Evolutionary conservation across 2,888 invertebrate species (phyloP).

Genomic region (Stomorhina lunata): DNA sequence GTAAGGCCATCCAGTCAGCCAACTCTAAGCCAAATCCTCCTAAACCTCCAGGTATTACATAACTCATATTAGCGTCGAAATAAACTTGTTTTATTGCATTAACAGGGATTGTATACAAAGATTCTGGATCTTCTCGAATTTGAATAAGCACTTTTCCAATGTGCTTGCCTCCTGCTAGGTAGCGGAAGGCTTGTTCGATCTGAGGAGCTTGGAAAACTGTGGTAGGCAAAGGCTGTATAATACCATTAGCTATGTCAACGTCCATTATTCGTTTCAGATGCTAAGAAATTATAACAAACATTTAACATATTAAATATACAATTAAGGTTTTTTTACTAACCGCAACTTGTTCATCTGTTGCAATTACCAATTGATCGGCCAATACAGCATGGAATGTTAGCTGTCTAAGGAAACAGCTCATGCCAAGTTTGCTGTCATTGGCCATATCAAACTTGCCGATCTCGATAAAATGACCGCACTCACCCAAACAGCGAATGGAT

Average conservation of each 20-base stretch:
- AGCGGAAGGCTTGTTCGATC: slow-evolving; percentile 86
- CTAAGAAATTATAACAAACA: background rate
- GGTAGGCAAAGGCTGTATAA: slow-evolving; percentile 85
- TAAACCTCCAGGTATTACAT: slow-evolving; percentile 89
- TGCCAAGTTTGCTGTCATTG: slow-evolving; percentile 83
- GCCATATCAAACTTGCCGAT: slow-evolving; percentile 92
- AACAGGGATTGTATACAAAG: slow-evolving; percentile 73
- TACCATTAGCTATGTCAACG: slow-evolving; percentile 84
- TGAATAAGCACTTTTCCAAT: slow-evolving; percentile 86
- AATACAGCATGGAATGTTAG: slow-evolving; percentile 89
- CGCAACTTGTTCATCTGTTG: slow-evolving; percentile 78
- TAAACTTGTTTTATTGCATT: slow-evolving; percentile 73
- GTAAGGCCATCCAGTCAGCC: slow-evolving; percentile 90
- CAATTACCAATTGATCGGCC: slow-evolving; percentile 85
- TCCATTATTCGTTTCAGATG: slow-evolving; percentile 63
- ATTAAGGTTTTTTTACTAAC: slow-evolving; percentile 66
- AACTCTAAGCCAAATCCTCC: slow-evolving; percentile 96
- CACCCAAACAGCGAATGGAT: slow-evolving; percentile 83
- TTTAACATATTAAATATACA: background rate
- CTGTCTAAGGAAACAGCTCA: slow-evolving; percentile 86
- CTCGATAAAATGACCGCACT: slow-evolving; percentile 87
- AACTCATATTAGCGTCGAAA: slow-evolving; percentile 75
- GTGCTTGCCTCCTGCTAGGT: slow-evolving; percentile 86
- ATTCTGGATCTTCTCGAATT: slow-evolving; percentile 73
- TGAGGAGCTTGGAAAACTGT: slow-evolving; percentile 85